Evolutionary conservation across 1,140 invertebrate species (phyloP), one percentile per base, ranked within the genome.

Genomic region (Leptinotarsa undecemlineata): DNA sequence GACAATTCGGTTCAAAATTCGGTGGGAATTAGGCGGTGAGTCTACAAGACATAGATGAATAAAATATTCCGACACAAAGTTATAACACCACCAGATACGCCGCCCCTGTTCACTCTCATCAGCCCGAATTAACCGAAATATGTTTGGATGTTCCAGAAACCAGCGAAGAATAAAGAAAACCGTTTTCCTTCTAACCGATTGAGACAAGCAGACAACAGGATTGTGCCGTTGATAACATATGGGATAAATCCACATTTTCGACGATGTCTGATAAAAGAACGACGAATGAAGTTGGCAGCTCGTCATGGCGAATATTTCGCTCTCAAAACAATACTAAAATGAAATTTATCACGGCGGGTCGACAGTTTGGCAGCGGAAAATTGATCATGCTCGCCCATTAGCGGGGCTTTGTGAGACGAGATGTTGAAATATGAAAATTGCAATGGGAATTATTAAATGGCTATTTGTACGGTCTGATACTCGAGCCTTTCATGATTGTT

Each of bases 331-430:
- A 79, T 78, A 78, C 77, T 73, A 68, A 76, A 76, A 74, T 77
- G 78, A 70, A 77, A 79, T 79, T 79, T 77, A 79, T 79, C 76
- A 77, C 72, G 71, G 73, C 78, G 63, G 64, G 76, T 68, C 71
- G 78, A 79, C 78, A 79, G 76, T 77, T 79, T 79, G 78, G 76
- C 78, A 77, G 76, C 61, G 47, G 78, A 79, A 74, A 79, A 79
- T 79, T 79, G 78, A 79, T 79, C 76, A 74, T 74, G 74, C 68
- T 73, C 73, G 72, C 74, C 64, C 66, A 73, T 78, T 76, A 75
- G 70, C 71, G 68, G 62, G 48, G 74, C 71, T 75, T 73, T 77
- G 68, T 75, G 63, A 64, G 26, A 64, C 17, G 63, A 20, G 63
- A 64, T 61, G 63, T 64, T 64, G 63, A 64, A 64, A 64, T 64